Evolutionary conservation across 2,888 invertebrate genomes (phyloP), one percentile per base, ranked within the genome.

Genomic region (Rhamnusium bicolor): DNA sequence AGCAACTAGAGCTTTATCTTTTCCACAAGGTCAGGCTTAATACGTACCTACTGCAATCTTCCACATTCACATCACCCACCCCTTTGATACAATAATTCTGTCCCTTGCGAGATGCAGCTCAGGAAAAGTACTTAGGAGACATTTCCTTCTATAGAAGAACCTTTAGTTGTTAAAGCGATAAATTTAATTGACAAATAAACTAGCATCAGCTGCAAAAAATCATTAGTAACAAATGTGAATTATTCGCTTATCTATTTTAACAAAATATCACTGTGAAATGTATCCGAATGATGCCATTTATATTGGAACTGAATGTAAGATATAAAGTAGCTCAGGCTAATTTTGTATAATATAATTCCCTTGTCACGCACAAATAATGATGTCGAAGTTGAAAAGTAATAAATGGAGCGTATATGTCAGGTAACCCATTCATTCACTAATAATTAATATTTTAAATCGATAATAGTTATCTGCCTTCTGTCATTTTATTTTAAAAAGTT

Each of bases 291-390:
- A 58, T 32, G 8, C 32, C 18, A 16, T 58, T 32, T 29, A 32
- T 12, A 16, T n/a, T 32, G 58, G 29, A 58, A 58, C 32, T 58
- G 58, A 58, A 58, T 58, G 32, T 58, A 58, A 32, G 58, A 32
- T 58, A 58, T 58, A 58, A 32, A 6, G 32, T n/a, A 58, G 58
- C 29, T 7, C 19, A 18, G 58, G 47, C 8, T 51, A 19, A 51
- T 51, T 18, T 51, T 51, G 51, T 19, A 19, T 46, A 16, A 29
- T 16, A 56, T 61, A 61, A 61, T 60, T 40, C 61, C 21, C 29
- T 40, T 46, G 46, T 40, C 61, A 61, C 61, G 61, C 46, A 61
- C 61, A 61, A 40, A 61, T 61, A 61, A 61, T 46, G 61, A 61
- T 19, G 61, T 61, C 8, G 61, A 46, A 61, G 46, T 61, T 61